Evolutionary conservation across 1,140 invertebrate genomes (phyloP), one percentile per base, ranked within the genome.

Genomic region (Lasioglossum albipes): DNA sequence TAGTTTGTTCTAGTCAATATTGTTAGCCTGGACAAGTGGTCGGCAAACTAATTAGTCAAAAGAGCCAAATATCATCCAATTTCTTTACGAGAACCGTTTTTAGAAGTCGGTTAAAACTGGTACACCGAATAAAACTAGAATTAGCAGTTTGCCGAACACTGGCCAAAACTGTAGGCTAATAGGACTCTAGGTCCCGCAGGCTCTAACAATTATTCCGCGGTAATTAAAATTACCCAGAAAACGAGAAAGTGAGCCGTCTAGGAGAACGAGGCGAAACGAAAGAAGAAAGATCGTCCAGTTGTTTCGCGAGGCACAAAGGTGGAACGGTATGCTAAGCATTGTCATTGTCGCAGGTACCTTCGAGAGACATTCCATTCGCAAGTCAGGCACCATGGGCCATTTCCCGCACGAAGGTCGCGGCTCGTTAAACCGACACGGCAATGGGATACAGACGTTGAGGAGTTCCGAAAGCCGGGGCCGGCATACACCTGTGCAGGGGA

Each of bases 331-430:
- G 13, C 31, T 84, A 52, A 81, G 65, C 64, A 69, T 59, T 31
- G 31, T 41, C 2, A 22, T 85, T 77, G 20, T 75, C 22, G 31
- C 45, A 87, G 86, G 89, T 89, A 94, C 92, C 79, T 93, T 94
- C 67, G 92, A 93, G 83, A 90, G 93, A 83, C 92, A 92, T 87
- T 93, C 93, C 64, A 91, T 93, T 36, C 89, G 93, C 49, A 95
- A 93, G 89, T 95, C 93, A 22, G 93, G 91, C 16, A 94, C 93
- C n/a, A 90, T 94, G 79, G 91, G 87, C 42, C 92, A 92, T 84
- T 92, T 94, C 87, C 86, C 92, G 12, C 90, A 93, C 84, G 91
- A 93, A 82, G 88, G 91, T 79, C 84, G 92, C 79, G 93, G 91
- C 71, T 94, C 90, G 61, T 88, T 92, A 79, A 94, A 90, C 91